Percentiles rank a stretch among this genome's conserved stretches.
Conservation (phyloP, 1,140 invertebrate genomes). For the Heliconius nattereri region DNA sequence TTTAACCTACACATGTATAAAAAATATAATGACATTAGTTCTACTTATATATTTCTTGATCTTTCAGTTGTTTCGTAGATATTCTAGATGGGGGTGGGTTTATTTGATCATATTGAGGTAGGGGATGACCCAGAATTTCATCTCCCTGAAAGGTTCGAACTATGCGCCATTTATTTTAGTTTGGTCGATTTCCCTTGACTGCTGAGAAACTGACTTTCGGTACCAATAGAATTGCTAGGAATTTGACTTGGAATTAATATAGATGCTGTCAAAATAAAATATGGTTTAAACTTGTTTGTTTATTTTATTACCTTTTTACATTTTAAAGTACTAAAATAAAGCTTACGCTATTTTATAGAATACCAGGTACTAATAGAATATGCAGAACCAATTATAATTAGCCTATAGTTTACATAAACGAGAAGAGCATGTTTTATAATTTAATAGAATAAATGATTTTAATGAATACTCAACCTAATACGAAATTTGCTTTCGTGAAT, state of each 20-base stretch:
- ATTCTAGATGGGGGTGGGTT: conserved; percentile 42
- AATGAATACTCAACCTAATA: neutral
- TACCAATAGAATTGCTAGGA: conserved; percentile 45
- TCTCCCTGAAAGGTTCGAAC: conserved; percentile 64
- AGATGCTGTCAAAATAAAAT: conserved; percentile 28
- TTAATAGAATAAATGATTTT: neutral
- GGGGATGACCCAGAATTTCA: conserved; percentile 63
- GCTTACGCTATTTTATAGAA: too few relatives aligned
- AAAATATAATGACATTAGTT: neutral
- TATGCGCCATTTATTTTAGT: conserved; percentile 70
- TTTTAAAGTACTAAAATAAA: neutral
- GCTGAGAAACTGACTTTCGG: conserved; percentile 55
- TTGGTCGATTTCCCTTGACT: conserved; percentile 61
- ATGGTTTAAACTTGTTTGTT: conserved; percentile 18
- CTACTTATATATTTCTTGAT: neutral
- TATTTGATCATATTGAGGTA: conserved; percentile 59
- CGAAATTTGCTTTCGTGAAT: neutral
- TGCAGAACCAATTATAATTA: neutral
- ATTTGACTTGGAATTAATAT: conserved; percentile 38
- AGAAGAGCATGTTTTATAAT: neutral
- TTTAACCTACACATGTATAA: neutral
- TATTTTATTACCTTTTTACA: neutral
- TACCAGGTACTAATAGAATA: neutral
- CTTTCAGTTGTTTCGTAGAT: conserved; percentile 38
- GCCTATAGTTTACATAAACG: neutral